Evolutionary conservation across 2,797 vertebrate species (phyloP).

Genomic region (Mallotus villosus): DNA sequence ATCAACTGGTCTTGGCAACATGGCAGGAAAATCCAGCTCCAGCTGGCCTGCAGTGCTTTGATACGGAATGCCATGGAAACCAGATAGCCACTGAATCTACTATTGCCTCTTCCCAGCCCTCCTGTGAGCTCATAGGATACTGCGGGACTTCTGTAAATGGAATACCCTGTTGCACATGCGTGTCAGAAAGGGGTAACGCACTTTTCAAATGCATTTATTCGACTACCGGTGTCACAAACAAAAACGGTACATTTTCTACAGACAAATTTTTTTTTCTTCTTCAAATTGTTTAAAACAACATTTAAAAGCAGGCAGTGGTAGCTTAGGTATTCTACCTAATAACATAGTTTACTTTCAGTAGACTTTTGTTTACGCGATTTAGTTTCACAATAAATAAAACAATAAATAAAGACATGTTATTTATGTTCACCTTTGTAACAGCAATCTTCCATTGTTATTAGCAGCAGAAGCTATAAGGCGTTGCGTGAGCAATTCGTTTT

Average conservation of each 20-base stretch:
- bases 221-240: background rate
- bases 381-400: background rate
- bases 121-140: background rate
- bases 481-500: too few relatives aligned
- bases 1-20: background rate
- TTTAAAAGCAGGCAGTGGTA: background rate
- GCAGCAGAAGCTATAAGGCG: background rate
- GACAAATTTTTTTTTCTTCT: background rate
- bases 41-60: background rate
- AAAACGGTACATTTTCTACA: background rate
- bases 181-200: too few relatives aligned
- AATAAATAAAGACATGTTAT: background rate
- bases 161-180: too few relatives aligned
- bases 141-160: too few relatives aligned
- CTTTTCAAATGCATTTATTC: background rate
- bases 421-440: background rate
- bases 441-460: background rate
- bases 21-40: background rate
- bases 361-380: background rate
- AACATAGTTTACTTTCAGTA: background rate
- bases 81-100: background rate
- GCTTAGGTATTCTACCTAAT: background rate
- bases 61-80: conserved; percentile 9
- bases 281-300: background rate
- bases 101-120: background rate